Evolutionary conservation across 2,888 invertebrate genomes (phyloP), one percentile per base, ranked within the genome.

Genomic region (Drosophila ustulata): DNA sequence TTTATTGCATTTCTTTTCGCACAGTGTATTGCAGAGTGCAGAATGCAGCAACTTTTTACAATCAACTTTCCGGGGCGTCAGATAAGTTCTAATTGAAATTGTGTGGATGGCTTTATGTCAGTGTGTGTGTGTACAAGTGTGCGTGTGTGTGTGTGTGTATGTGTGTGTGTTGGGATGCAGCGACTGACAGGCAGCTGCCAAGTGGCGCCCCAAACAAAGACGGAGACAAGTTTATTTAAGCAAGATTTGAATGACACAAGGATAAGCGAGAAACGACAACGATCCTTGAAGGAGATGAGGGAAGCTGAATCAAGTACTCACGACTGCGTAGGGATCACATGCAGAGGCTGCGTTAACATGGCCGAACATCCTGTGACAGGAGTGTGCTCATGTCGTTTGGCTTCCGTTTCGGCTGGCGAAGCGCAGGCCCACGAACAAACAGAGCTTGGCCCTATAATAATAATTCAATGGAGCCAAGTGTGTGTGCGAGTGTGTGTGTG

Each of bases 151-250:
- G 59, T 51, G 25, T 26, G 39, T 5, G 49, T 45, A 7, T 56
- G 52, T 47, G 25, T 43, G n/a, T 47, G 18, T 67, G 39, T 30
- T 18, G 26, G 13, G 26, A 25, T 25, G 30, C 28, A 41, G 41
- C 26, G 39, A 13, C 26, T 73, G 70, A 70, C 41, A 55, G 65
- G 49, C 62, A 74, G 75, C 58, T 70, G 70, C 55, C 70, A 74
- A 70, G 65, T 62, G 65, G 61, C 64, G 57, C 57, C 47, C 53
- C n/a, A 43, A 28, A 11, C 55, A 34, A 25, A 45, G 61, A 61
- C 69, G 55, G 46, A 34, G 49, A 58, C 32, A 46, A 57, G 63
- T 70, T 52, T 53, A 61, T 61, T 56, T 57, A 49, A 49, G 52
- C 34, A 68, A 39, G 43, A 45, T 52, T 71, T 51, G 46, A 46